A percentile compares a stretch with the other conserved stretches of the same genome.
phyloP scores from a whole-genome alignment of 2,888 invertebrate genomes.

The Synanthedon tipuliformis region DNA sequence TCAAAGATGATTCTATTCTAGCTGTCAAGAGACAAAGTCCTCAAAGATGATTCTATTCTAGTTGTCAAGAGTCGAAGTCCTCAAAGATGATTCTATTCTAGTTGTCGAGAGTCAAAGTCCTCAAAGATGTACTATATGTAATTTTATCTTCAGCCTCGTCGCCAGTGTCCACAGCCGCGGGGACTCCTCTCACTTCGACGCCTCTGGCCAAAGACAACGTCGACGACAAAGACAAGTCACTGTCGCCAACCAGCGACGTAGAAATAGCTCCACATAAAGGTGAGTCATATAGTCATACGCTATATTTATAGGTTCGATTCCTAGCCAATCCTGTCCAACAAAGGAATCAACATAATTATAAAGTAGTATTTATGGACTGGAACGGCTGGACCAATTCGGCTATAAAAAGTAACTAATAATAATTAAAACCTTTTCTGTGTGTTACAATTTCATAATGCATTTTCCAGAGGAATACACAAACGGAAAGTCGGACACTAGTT shows the following conservation, averaged over 20 bases:
- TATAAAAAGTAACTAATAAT: background rate
- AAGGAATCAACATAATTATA: no score
- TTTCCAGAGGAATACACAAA: slow-evolving; percentile 60
- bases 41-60: no score
- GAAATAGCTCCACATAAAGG: slow-evolving; percentile 51
- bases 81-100: no score
- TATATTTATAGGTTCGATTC: no score
- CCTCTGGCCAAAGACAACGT: slow-evolving; percentile 25
- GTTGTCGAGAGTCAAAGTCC: no score
- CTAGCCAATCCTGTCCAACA: no score
- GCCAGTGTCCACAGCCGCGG: slow-evolving; percentile 34
- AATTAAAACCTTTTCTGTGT: background rate
- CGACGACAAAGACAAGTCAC: slow-evolving; percentile 51
- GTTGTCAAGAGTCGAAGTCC: no score
- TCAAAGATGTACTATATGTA: slow-evolving; percentile 1
- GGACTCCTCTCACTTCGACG: slow-evolving; percentile 33
- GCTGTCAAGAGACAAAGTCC: no score
- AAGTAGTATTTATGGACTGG: no score
- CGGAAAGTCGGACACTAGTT: slow-evolving; percentile 72
- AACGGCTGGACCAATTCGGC: background rate
- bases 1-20: no score
- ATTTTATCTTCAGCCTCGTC: slow-evolving; percentile 24
- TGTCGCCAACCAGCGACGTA: slow-evolving; percentile 67
- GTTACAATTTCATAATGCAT: background rate
- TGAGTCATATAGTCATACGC: slow-evolving; percentile 9